Base-by-base conservation (phyloP, 2,797 vertebrate genomes). In the Nothura maculosa region DNA sequence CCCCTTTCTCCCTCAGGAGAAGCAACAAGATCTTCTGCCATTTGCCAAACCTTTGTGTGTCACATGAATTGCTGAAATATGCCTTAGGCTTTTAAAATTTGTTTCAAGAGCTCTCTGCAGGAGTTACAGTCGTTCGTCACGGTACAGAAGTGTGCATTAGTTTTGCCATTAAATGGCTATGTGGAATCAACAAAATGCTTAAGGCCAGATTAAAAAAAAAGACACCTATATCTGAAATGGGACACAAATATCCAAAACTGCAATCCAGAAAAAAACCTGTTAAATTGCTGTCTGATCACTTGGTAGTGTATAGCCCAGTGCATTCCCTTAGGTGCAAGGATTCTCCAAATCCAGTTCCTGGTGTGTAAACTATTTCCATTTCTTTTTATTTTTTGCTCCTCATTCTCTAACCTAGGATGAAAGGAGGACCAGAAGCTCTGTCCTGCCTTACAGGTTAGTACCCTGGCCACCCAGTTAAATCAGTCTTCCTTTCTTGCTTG, bases 41-140 rank as follows among this genome's bases (percentile, higher is more conserved):
- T 78, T 88, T 81, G 48, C 77, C 73, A 48, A 34, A 77, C 62
- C 42, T 88, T 85, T 62, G 19, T 69, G 55, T 1, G 2, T 76
- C 72, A 75, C 47, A 54, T 21, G 34, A 69, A 68, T 84, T 79
- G 50, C 54, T 73, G 54, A 73, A 52, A n/a, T 84, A 36, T 93
- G 74, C 84, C 77, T 93, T 50, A 61, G 80, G 80, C 83, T 90
- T 80, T 64, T 75, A 78, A 90, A 88, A 83, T 75, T 54, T 77
- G 32, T 81, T 81, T 81, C 75, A 75, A n/a, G 60, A 92, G 42
- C 3, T 0, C 67, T 84, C 62, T 50, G 50, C 81, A 79, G 81
- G 75, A 73, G 70, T 64, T 86, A 25, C 1, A 66, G 42, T 62
- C 72, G 66, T 79, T 62, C 47, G 47, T 85, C 55, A 69, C 3